phyloP scores from a whole-genome alignment of 2,888 invertebrate genomes.

The Drosophila buzzatii region DNA sequence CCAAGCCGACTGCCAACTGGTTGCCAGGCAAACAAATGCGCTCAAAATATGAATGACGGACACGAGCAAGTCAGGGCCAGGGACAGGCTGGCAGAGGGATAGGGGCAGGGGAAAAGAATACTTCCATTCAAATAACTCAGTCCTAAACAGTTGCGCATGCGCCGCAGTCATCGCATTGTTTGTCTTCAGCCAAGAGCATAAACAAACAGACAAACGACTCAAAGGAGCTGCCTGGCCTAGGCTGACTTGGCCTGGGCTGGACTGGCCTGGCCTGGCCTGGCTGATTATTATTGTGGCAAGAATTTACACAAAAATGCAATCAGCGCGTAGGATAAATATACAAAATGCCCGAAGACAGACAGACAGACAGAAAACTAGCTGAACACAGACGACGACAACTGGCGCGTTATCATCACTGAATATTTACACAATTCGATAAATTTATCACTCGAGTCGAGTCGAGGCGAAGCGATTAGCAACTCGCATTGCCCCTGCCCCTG shows the following conservation, averaged over 20 bases:
- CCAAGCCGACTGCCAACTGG: conserved; percentile 12
- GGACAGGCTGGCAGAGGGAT: neutral
- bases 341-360: conserved; percentile 23
- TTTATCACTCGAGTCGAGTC: conserved; percentile 50
- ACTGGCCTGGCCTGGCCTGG: neutral
- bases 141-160: conserved; percentile 61
- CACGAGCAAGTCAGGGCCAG: neutral
- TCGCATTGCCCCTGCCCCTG: neutral
- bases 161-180: conserved; percentile 45
- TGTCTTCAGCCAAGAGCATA: conserved; percentile 51
- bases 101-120: neutral
- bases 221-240: conserved; percentile 28
- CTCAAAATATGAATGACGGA: conserved; percentile 40
- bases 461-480: conserved; percentile 28
- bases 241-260: conserved; percentile 18
- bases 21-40: conserved; percentile 46
- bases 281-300: conserved; percentile 45
- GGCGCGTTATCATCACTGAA: conserved; percentile 62
- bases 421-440: conserved; percentile 69
- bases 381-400: conserved; percentile 49
- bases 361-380: neutral
- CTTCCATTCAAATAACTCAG: conserved; percentile 40
- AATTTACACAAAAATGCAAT: conserved; percentile 80
- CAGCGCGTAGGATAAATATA: conserved; percentile 66
- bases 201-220: conserved; percentile 39